phyloP scores from a whole-genome alignment of 1,140 invertebrate genomes.

The Camponotus vicinus region DNA sequence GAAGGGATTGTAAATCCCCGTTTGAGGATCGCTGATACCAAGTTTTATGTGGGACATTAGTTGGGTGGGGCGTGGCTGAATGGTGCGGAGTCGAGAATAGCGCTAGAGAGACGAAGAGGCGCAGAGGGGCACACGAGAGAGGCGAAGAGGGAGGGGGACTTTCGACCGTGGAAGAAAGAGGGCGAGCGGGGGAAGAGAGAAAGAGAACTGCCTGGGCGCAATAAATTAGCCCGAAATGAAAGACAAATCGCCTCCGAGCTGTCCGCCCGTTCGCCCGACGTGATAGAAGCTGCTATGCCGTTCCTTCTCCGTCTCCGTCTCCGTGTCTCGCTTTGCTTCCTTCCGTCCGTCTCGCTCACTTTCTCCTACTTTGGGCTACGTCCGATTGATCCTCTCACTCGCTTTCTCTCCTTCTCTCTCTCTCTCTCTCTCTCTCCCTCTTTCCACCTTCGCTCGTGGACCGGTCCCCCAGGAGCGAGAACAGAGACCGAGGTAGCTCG shows the following conservation, averaged over 20 bases:
- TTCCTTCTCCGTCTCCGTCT: constrained; percentile 66
- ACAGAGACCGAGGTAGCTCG: constrained; percentile 74
- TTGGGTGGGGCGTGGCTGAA: constrained; percentile 86
- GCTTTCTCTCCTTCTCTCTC: constrained; percentile 3
- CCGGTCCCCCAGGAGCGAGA: constrained; percentile 74
- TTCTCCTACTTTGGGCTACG: constrained; percentile 40
- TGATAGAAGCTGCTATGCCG: constrained; percentile 84
- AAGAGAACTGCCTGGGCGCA: constrained; percentile 77
- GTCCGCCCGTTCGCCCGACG: constrained; percentile 85
- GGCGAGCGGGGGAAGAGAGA: constrained; percentile 56
- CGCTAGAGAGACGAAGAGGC: constrained; percentile 74
- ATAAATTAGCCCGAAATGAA: constrained; percentile 87
- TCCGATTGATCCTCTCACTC: constrained; percentile 35
- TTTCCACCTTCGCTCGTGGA: constrained; percentile 69
- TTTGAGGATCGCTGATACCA: constrained; percentile 87
- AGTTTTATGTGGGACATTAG: constrained; percentile 87
- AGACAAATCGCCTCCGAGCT: constrained; percentile 86
- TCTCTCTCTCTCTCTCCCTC: constrained; percentile 51
- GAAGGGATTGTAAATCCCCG: constrained; percentile 87
- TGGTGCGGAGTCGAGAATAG: constrained; percentile 83
- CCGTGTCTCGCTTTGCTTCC: constrained; percentile 60
- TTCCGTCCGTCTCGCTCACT: constrained; percentile 39
- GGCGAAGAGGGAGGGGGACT: not conserved
- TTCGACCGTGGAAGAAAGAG: constrained; percentile 47
- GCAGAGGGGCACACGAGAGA: constrained; percentile 49